Base-by-base conservation (phyloP, 2,113 vertebrate genomes). In the Grus americana region DNA sequence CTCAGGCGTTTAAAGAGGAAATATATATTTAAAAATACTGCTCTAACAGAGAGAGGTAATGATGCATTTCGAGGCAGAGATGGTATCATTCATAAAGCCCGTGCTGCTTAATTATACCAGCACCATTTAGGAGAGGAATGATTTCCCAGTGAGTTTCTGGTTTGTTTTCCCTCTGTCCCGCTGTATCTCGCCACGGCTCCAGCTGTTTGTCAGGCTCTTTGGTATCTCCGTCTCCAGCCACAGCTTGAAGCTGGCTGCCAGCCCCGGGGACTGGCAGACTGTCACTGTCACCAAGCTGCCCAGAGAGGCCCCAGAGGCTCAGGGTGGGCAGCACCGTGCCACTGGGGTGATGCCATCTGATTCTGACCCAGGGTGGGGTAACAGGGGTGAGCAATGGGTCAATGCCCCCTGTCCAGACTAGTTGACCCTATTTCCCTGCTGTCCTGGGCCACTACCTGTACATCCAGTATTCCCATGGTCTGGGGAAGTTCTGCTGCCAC, bases 31-130 rank as follows among this genome's bases (percentile, higher is more conserved):
- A 23, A 83, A 86, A 90, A 59, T 76, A 61, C 79, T 85, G 62
- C 74, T 93, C 44, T 91, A 91, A 92, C 78, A 27, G 90, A 85
- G 82, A 86, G 68, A 68, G 86, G 79, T 91, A 96, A 95, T 95
- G 95, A 96, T 95, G 95, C 93, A 95, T 94, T 97, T 93, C 52
- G 20, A 94, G 91, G 92, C 88, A 93, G 88, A 93, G 96, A 82
- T 94, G 86, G 90, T 91, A 92, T 93, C 86, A 67, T 94, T 94
- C 96, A 79, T 89, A 93, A 96, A 92, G 86, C 91, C 90, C 0
- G 13, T 93, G 92, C 92, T 93, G 86, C 72, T 97, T 97, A 97
- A 97, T 96, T 97, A 68, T 65, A 62, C 81, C 80, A 68, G 83
- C 73, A 82, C 57, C 73, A 54, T 91, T 94, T 92, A 87, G 71